Evolutionary conservation across 2,888 invertebrate genomes (phyloP).

Genomic region (Rhagonycha fulva): DNA sequence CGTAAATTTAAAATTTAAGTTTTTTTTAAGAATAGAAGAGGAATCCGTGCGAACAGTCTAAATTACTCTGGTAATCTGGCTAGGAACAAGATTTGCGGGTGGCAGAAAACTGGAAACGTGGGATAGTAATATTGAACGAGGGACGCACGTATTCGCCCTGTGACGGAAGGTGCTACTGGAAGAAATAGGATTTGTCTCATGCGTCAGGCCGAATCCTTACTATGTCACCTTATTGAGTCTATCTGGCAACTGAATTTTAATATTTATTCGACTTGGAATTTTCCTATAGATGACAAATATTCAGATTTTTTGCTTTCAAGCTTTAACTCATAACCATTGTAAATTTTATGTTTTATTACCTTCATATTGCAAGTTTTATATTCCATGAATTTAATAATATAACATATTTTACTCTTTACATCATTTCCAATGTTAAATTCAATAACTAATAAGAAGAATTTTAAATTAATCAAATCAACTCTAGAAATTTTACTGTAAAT

Average conservation of each 20-base stretch:
- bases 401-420: background rate
- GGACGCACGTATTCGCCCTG: conserved; percentile 19
- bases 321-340: background rate
- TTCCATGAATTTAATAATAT: background rate
- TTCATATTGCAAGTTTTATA: background rate
- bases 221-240: conserved; percentile 25
- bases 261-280: conserved; percentile 24
- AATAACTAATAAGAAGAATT: no score
- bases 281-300: conserved; percentile 18
- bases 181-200: conserved; percentile 27
- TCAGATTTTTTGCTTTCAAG: conserved; percentile 8
- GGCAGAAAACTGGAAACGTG: background rate
- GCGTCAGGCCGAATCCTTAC: conserved; percentile 19
- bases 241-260: conserved; percentile 29
- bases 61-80: conserved; percentile 28
- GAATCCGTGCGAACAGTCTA: conserved; percentile 20
- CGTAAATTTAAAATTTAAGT: conserved; percentile 21
- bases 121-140: conserved; percentile 23
- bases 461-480: no score
- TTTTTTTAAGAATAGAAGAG: background rate
- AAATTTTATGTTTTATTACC: background rate
- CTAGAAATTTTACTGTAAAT: background rate
- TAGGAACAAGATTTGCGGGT: conserved; percentile 2
- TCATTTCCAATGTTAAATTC: background rate
- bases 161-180: conserved; percentile 18